Evolutionary conservation across 2,888 invertebrate genomes (phyloP), one percentile per base, ranked within the genome.

Genomic region (Sphaeridia pumilis): DNA sequence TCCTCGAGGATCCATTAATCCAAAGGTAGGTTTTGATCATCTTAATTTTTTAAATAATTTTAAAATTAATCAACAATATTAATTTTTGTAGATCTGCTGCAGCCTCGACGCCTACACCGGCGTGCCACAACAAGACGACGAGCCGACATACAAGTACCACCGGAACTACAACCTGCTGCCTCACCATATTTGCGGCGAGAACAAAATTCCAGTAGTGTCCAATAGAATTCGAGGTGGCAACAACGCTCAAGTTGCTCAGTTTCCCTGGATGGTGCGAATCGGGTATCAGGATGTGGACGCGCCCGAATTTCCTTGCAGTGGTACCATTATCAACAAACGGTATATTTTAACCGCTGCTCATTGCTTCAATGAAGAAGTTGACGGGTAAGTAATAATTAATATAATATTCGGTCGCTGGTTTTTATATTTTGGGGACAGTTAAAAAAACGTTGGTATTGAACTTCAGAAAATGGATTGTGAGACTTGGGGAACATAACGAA

Each of bases 191-290:
- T 58, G 57, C 21, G 46, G 51, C 27, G 17, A 46, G 7, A 31
- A 25, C 5, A 35, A 52, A 28, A 27, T 31, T n/a, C 47, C 52
- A 1, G 21, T 38, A 1, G 21, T 41, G 10, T 5, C 10, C 12
- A 54, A 57, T 20, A 52, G 59, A 46, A 59, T 63, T 21, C 46
- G 60, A 12, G 63, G 60, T 10, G 63, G 63, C 3, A 47, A 50
- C 3, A 44, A 4, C 14, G 46, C 55, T 17, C 2, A 14, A 2
- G 49, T 55, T 10, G 60, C 56, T 10, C 51, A 55, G 12, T 54
- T 56, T 46, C 60, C 63, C 21, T 63, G 59, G 58, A 59, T 63
- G 55, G 63, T 54, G 1, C 25, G 60, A 38, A 43, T 63, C 2
- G 60, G 54, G 21, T 31, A 58, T 25, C 21, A 17, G 47, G 43